Base-by-base conservation (phyloP, 2,888 invertebrate species). In the Pterobdella sp. region DNA sequence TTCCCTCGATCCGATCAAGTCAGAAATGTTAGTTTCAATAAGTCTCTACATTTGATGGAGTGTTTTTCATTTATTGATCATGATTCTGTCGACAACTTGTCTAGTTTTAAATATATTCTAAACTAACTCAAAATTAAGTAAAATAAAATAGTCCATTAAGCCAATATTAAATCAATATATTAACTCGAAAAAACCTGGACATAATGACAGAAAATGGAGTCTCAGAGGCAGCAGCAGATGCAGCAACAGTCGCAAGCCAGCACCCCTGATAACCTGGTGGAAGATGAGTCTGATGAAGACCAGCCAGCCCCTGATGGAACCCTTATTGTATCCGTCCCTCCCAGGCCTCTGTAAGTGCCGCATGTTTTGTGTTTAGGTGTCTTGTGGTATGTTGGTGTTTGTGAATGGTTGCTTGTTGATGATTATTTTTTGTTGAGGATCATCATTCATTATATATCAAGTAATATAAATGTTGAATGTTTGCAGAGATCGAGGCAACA, bases 201-300 rank as follows among this genome's bases (percentile, higher is more conserved):
- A 56, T 26, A 3, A 56, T 56, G n/a, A 31, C 71, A 72, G 56
- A 72, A 74, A 22, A 67, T 73, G 31, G 70, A 72, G 56, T 74
- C 74, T 68, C 74, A 76, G 67, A 74, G 72, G 71, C 37, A 35
- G 52, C 75, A 73, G 32, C 77, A 74, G 22, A 79, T 78, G 69
- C 76, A 77, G 64, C 63, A 70, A 68, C 73, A 34, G 29, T 75
- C 76, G 22, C 87, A 95, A 93, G 96, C 97, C 86, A 91, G 91
- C 84, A 86, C 97, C 84, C 95, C 95, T 77, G 93, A 93, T 81
- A 94, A 96, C 86, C 88, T 96, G 83, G 94, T 92, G 86, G 92
- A 94, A 36, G 77, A 76, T 22, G 77, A 76, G 32, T 81, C 81
- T 4, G 81, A 80, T 32, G 60, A 56, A 3, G 80, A 80, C 32